Conservation (phyloP, 1,140 invertebrate species). For the Triops longicaudatus region DNA sequence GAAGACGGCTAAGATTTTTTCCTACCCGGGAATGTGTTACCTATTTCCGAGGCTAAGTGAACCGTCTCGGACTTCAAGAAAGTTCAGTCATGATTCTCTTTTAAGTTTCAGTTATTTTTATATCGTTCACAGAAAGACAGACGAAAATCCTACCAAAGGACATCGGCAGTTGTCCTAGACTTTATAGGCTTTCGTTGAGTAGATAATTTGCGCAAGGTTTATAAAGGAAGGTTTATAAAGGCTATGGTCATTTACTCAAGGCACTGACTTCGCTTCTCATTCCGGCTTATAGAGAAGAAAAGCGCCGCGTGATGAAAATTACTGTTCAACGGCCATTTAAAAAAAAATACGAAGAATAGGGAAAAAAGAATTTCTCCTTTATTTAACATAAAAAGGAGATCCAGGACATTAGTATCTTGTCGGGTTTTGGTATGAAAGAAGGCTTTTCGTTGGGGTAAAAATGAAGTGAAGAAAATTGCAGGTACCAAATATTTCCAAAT, state of each 20-base stretch:
- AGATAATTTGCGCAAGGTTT: not conserved
- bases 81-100: not conserved
- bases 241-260: not conserved
- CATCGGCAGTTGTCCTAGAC: not conserved
- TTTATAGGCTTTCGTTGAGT: not conserved
- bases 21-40: too few species aligned
- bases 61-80: not conserved
- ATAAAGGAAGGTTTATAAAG: not conserved
- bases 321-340: not conserved
- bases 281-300: conserved; percentile 9
- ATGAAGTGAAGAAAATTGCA: not conserved
- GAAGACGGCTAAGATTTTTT: too few species aligned
- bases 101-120: not conserved
- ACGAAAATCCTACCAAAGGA: not conserved
- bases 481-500: conserved; percentile 3
- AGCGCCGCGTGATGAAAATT: conserved; percentile 11
- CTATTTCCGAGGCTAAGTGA: too few species aligned
- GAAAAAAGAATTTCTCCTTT: not conserved
- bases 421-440: not conserved
- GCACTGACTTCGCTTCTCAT: not conserved
- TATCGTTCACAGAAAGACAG: not conserved
- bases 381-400: not conserved
- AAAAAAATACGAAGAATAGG: not conserved
- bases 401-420: not conserved
- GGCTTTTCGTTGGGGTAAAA: not conserved